Conservation (phyloP, 2,113 vertebrate species). For the Passerina amoena region DNA sequence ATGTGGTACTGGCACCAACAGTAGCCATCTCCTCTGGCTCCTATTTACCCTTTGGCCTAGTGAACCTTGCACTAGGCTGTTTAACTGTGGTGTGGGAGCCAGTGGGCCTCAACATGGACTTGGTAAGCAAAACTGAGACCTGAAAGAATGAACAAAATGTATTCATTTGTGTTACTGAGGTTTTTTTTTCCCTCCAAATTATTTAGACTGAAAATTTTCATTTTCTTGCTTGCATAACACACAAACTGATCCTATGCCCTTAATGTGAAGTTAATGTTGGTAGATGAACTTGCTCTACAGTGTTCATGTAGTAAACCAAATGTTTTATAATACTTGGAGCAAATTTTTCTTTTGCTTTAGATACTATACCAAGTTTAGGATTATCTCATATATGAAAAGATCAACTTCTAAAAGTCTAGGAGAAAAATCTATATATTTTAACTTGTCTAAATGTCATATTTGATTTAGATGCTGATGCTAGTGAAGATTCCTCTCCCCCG, state of each 20-base stretch:
- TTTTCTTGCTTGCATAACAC: background rate
- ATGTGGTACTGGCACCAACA: background rate
- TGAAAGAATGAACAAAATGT: background rate
- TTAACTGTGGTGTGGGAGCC: background rate
- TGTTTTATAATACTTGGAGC: background rate
- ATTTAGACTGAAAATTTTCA: background rate
- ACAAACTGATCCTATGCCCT: background rate
- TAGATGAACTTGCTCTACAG: background rate
- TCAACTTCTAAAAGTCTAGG: background rate
- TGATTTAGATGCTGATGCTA: constrained; percentile 86
- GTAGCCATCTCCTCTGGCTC: background rate
- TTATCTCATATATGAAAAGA: background rate
- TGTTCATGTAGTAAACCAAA: background rate
- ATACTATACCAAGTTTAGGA: background rate
- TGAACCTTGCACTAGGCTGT: background rate
- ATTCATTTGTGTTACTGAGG: background rate
- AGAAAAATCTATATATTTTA: background rate
- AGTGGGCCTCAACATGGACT: background rate
- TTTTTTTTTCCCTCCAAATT: background rate
- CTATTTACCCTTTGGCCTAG: background rate
- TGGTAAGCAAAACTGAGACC: background rate
- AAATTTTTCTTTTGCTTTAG: background rate
- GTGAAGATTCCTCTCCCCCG: constrained; percentile 88
- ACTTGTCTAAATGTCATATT: constrained; percentile 50
- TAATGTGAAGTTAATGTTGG: background rate